Evolutionary conservation across 2,797 vertebrate species (phyloP).

Genomic region (Pseudotriccus pelzelni): DNA sequence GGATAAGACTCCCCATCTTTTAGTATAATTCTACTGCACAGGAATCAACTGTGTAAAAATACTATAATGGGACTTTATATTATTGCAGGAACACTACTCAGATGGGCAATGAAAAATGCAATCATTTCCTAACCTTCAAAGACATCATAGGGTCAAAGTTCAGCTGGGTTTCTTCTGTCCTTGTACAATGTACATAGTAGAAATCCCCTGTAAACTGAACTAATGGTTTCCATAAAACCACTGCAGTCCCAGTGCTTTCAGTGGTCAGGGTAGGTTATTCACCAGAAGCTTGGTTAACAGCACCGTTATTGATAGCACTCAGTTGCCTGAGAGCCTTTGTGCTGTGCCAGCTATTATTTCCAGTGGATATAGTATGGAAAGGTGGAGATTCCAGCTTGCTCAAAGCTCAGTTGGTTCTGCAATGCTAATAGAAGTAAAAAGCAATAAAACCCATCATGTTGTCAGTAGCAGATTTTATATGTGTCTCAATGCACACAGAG

Average conservation of each 20-base stretch:
- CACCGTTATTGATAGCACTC: not conserved
- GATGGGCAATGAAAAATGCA: not conserved
- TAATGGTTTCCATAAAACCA: not conserved
- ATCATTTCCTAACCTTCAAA: not conserved
- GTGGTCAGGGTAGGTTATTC: not conserved
- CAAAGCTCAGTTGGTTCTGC: not conserved
- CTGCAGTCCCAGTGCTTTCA: not conserved
- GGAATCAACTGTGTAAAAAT: not conserved
- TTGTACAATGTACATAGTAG: not conserved
- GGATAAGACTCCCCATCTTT: not conserved
- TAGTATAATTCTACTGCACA: not conserved
- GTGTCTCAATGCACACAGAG: not conserved
- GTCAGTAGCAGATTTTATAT: not conserved
- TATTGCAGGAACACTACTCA: not conserved
- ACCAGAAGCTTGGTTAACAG: not conserved
- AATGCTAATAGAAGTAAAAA: constrained; percentile 21
- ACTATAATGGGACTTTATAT: not conserved
- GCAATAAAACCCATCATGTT: not conserved
- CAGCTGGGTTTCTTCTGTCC: not conserved
- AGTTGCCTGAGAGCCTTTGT: not conserved
- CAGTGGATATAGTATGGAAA: not conserved
- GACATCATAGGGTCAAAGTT: not conserved
- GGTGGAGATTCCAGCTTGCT: not conserved
- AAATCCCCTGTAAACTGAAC: not conserved
- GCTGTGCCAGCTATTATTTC: not conserved